A percentile compares a stretch with the other conserved stretches of the same genome.
Conservation (phyloP, 2,113 vertebrate genomes). For the Apteryx mantelli region DNA sequence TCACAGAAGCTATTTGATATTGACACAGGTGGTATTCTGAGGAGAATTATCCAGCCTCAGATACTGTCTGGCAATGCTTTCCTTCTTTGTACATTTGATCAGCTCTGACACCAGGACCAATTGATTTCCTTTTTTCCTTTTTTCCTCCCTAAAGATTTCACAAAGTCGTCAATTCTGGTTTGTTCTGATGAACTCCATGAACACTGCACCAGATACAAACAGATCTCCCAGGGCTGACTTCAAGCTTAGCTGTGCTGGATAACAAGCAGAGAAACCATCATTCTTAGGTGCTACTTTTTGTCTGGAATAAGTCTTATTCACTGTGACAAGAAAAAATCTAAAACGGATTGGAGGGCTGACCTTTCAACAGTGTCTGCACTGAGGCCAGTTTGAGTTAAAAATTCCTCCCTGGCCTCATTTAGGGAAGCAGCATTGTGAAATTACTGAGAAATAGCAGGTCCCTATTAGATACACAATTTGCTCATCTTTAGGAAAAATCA, state of each 20-base stretch:
- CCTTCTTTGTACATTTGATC: constrained; percentile 62
- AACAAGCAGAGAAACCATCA: neutral
- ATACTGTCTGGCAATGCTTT: constrained; percentile 30
- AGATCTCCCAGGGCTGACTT: neutral
- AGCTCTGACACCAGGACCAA: constrained; percentile 44
- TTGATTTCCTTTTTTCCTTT: constrained; percentile 36
- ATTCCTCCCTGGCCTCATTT: neutral
- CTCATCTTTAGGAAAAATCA: constrained; percentile 19
- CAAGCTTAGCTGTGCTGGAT: neutral
- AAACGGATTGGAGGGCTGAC: neutral
- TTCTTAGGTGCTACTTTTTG: neutral
- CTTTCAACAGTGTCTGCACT: neutral
- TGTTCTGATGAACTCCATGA: constrained; percentile 40
- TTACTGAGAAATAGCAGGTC: constrained; percentile 3
- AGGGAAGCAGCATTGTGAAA: neutral
- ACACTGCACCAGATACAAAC: neutral
- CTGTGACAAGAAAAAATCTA: neutral
- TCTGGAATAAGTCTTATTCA: neutral
- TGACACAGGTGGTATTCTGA: constrained; percentile 33
- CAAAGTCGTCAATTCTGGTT: constrained; percentile 43
- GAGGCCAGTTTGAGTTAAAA: neutral
- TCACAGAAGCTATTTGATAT: constrained; percentile 31
- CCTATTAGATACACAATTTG: neutral
- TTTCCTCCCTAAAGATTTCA: constrained; percentile 4
- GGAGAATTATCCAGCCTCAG: constrained; percentile 22